Percentiles rank a stretch among this genome's conserved stretches.
Evolutionary conservation across 2,797 vertebrate species (phyloP).

Genomic region (Microctenopoma stevenorrisi): DNA sequence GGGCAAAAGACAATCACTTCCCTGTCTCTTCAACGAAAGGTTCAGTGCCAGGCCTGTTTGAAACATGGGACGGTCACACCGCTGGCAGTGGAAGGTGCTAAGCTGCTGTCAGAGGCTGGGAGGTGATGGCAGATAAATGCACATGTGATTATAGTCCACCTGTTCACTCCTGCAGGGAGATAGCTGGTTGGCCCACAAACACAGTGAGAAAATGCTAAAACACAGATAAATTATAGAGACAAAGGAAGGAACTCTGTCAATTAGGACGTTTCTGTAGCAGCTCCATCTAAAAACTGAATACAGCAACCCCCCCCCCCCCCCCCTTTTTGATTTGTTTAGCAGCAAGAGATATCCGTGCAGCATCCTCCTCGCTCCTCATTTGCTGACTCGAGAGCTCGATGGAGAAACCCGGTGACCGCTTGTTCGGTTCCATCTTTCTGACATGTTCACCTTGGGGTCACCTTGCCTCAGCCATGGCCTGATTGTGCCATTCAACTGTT

Average conservation of each 20-base stretch:
- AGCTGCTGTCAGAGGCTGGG: slow-evolving; percentile 72
- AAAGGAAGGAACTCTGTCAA: slow-evolving; percentile 33
- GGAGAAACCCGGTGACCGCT: slow-evolving; percentile 56
- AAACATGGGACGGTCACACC: slow-evolving; percentile 52
- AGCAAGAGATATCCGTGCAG: slow-evolving; percentile 49
- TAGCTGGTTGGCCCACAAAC: slow-evolving; percentile 31
- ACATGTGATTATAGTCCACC: slow-evolving; percentile 81
- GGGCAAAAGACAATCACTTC: slow-evolving; percentile 35
- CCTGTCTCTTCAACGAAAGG: slow-evolving; percentile 33
- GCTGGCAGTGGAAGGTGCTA: slow-evolving; percentile 57
- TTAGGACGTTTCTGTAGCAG: slow-evolving; percentile 34
- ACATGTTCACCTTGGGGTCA: slow-evolving; percentile 83
- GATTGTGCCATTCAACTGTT: slow-evolving; percentile 82
- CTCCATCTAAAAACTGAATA: slow-evolving; percentile 51
- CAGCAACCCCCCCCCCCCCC: slow-evolving; percentile 26
- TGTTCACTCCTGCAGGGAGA: slow-evolving; percentile 66
- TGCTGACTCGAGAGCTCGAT: slow-evolving; percentile 66
- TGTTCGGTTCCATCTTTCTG: slow-evolving; percentile 76
- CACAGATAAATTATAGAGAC: slow-evolving; percentile 9
- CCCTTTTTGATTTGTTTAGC: slow-evolving; percentile 17
- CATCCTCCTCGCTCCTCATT: slow-evolving; percentile 65
- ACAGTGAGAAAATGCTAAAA: slow-evolving; percentile 11
- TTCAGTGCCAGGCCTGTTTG: slow-evolving; percentile 45
- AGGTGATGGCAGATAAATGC: slow-evolving; percentile 75
- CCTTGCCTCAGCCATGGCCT: slow-evolving; percentile 83